Evolutionary conservation across 92 coral and sea anemone species (phyloP).

Genomic region (Pocillopora grandis): DNA sequence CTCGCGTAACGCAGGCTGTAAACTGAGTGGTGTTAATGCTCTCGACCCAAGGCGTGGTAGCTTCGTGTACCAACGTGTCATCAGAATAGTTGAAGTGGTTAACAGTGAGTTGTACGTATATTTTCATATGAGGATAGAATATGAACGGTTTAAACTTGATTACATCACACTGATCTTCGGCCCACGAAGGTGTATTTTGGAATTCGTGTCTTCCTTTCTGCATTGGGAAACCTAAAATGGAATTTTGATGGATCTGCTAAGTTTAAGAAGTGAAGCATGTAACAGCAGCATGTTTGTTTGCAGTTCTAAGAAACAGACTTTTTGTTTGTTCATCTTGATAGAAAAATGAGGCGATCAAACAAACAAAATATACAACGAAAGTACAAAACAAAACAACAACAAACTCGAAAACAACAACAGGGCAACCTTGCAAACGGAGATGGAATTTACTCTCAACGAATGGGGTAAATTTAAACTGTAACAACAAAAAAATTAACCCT

Average conservation of each 20-base stretch:
- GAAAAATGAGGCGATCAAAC: no score
- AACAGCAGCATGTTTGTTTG: no score
- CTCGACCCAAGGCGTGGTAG: constrained; percentile 47
- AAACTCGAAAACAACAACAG: no score
- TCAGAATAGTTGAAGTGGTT: constrained; percentile 34
- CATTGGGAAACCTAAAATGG: constrained; percentile 34
- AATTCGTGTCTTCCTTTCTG: constrained; percentile 30
- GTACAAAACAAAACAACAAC: no score
- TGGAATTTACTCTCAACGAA: no score
- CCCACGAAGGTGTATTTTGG: constrained; percentile 7
- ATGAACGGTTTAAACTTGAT: constrained; percentile 37
- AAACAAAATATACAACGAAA: no score
- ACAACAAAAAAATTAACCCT: no score
- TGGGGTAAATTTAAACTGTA: no score
- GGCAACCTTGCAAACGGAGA: no score
- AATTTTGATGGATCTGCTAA: neutral
- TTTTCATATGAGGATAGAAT: constrained; percentile 59
- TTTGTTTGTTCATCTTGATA: no score
- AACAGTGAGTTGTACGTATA: constrained; percentile 58
- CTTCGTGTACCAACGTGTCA: constrained; percentile 42
- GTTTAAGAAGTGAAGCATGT: no score
- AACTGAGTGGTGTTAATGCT: constrained; percentile 23
- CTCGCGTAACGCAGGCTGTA: constrained; percentile 43
- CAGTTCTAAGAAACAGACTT: no score
- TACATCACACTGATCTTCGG: constrained; percentile 29